phyloP scores from a whole-genome alignment of 1,140 invertebrate species.

The Spodoptera frugiperda region DNA sequence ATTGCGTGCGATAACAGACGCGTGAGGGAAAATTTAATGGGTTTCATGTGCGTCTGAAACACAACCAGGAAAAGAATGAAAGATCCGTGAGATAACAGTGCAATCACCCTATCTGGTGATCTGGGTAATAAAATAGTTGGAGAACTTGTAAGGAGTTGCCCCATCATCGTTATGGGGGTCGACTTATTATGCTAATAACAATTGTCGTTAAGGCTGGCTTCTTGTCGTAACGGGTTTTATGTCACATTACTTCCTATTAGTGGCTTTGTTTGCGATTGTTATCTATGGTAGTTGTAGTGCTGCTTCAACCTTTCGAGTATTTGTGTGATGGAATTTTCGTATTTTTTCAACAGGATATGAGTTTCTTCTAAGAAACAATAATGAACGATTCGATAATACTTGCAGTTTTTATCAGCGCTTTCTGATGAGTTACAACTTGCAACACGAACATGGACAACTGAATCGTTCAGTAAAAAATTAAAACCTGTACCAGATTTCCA shows the following conservation, averaged over 20 bases:
- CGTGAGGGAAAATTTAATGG: conserved; percentile 17
- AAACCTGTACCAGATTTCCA: neutral
- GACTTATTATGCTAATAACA: conserved; percentile 37
- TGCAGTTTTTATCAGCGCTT: no score
- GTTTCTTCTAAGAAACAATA: neutral
- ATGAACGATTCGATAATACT: no score
- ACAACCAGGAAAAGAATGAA: neutral
- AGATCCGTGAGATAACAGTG: conserved; percentile 19
- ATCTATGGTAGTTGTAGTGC: neutral
- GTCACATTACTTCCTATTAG: conserved; percentile 29
- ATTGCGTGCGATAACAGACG: conserved; percentile 22
- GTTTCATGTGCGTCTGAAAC: conserved; percentile 13
- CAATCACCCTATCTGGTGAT: conserved; percentile 38
- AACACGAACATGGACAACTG: no score
- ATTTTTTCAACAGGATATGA: neutral
- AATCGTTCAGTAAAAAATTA: no score
- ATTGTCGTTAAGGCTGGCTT: conserved; percentile 5
- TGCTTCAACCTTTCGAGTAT: neutral
- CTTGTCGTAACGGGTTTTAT: conserved; percentile 22
- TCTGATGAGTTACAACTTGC: no score
- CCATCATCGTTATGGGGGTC: conserved; percentile 22
- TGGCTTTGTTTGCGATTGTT: conserved; percentile 17
- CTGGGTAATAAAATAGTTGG: conserved; percentile 24
- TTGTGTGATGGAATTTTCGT: neutral
- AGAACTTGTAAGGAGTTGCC: neutral